Base-by-base conservation (phyloP, 2,113 vertebrate genomes). In the Psophia crepitans region DNA sequence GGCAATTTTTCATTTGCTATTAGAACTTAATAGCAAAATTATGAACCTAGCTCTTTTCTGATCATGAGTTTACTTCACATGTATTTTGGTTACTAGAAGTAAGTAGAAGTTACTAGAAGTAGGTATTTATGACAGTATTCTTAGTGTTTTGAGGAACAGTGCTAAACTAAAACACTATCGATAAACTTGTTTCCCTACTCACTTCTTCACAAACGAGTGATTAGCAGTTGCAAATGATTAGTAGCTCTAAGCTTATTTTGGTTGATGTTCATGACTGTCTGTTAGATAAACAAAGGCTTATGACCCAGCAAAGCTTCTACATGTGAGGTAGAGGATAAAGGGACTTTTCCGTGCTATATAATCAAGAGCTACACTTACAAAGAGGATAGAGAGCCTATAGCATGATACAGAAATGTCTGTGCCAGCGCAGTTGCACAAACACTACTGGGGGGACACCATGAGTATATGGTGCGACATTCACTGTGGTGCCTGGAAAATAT, bases 221-320 rank as follows among this genome's bases (percentile, higher is more conserved):
- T 86, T 60, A 92, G 49, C 63, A 81, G 58, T 39, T 93, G 48
- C 27, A 63, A 79, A 49, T 58, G n/a, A 71, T 68, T 53, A 76
- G 51, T 49, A 82, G 33, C 32, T 82, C 33, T 9, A 26, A 20
- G 19, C 60, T 92, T 85, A n/a, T 39, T 73, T 88, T 65, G 0
- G 12, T 51, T 93, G 37, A 21, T 41, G 8, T 30, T 79, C 15
- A 4, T 82, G 41, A 39, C 43, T 60, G 51, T 84, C n/a, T 33
- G 9, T 27, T 57, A 57, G 65, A 58, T 35, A 18, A 87, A 33
- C 30, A 58, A 63, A 61, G 23, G 9, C 22, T 74, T 61, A 49
- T 64, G 53, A 83, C 58, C n/a, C 61, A 87, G 49, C 18, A 91
- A 68, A 79, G 39, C 28, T 80, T 80, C 54, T 10, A 87, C 13